phyloP scores from a whole-genome alignment of 2,888 invertebrate genomes.

The Conistra vaccinii region DNA sequence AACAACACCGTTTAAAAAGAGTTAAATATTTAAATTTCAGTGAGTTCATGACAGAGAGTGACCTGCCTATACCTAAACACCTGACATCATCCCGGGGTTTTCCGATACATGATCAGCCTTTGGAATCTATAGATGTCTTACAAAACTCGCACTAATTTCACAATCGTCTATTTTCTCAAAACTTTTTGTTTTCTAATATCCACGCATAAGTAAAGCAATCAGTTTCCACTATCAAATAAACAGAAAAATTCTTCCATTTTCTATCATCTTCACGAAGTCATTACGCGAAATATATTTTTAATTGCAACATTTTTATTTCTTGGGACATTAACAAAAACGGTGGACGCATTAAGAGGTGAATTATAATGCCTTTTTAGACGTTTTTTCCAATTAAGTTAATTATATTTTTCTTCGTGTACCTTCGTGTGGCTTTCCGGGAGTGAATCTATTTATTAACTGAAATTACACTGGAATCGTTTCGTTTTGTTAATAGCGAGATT shows the following conservation, averaged over 20 bases:
- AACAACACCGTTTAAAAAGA: not conserved
- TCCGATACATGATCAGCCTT: no score
- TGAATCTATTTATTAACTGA: constrained; percentile 57
- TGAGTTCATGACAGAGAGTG: no score
- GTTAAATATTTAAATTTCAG: no score
- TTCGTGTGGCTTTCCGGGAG: constrained; percentile 59
- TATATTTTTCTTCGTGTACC: constrained; percentile 75
- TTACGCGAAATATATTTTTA: constrained; percentile 81
- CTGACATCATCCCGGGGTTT: no score
- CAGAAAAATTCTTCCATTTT: constrained; percentile 18
- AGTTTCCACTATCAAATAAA: not conserved
- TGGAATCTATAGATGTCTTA: no score
- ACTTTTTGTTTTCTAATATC: not conserved
- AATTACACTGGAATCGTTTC: constrained; percentile 51
- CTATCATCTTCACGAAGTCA: constrained; percentile 51
- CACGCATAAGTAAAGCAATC: not conserved
- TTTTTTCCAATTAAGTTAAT: constrained; percentile 87
- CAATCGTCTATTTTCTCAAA: not conserved
- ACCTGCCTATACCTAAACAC: no score
- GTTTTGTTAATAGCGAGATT: constrained; percentile 39
- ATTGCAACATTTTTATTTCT: constrained; percentile 77
- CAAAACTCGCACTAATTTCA: no score
- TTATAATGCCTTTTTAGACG: constrained; percentile 75
- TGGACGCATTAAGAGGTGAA: constrained; percentile 81
- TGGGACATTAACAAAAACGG: constrained; percentile 81